phyloP scores from a whole-genome alignment of 2,797 vertebrate species.

The Intellagama lesueurii region DNA sequence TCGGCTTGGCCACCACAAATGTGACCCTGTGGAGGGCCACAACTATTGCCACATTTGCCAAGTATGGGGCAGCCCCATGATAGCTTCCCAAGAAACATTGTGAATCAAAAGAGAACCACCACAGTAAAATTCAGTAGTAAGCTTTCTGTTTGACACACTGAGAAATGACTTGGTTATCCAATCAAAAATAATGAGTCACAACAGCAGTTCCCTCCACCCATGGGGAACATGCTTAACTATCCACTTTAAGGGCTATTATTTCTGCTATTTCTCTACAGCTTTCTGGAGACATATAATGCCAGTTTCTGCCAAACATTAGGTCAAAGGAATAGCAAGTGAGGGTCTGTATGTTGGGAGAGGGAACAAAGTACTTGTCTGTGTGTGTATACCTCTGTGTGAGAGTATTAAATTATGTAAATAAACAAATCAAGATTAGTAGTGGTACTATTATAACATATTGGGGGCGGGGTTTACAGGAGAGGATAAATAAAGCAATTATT shows the following conservation, averaged over 20 bases:
- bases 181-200: constrained; percentile 18
- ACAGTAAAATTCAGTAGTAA: background rate
- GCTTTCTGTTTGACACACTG: background rate
- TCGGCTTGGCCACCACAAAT: too few species aligned
- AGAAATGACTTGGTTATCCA: background rate
- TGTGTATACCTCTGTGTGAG: background rate
- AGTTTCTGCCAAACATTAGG: background rate
- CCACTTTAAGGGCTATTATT: constrained; percentile 25
- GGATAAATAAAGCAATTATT: background rate
- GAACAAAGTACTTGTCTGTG: background rate
- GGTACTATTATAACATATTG: too few species aligned
- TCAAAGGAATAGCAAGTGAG: background rate
- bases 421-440: too few species aligned
- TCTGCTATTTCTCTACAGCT: background rate
- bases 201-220: background rate
- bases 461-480: background rate
- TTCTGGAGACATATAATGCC: background rate
- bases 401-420: too few species aligned
- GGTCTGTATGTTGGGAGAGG: background rate
- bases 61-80: background rate
- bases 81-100: background rate
- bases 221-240: constrained; percentile 2
- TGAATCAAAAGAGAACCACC: background rate
- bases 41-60: background rate
- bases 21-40: too few species aligned